These are phyloP conservation scores for Cheilosia pagana DNA, from an alignment of 2,888 invertebrate genomes.

Conservation along the genomic window DNA sequence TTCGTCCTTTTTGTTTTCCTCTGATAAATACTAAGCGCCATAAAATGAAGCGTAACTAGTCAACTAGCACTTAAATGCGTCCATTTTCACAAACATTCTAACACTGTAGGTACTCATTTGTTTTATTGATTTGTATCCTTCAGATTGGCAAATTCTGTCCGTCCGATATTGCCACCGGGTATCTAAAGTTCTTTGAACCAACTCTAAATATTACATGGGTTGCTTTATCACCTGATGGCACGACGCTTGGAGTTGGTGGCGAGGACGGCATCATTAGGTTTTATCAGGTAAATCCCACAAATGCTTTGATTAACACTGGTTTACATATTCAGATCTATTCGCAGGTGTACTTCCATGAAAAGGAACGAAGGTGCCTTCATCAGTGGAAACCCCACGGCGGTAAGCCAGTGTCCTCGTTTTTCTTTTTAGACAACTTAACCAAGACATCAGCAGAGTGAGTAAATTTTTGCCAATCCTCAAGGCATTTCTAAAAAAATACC, in stretches of 20 bases:
- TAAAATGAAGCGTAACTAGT: too few relatives aligned
- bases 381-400: constrained; percentile 97
- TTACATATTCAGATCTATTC: constrained; percentile 6
- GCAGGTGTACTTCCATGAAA: constrained; percentile 88
- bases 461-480: neutral
- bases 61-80: too few relatives aligned
- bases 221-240: constrained; percentile 96
- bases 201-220: constrained; percentile 90
- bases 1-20: too few relatives aligned
- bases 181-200: constrained; percentile 84
- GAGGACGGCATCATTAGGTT: constrained; percentile 95
- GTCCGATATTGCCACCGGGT: constrained; percentile 80
- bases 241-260: constrained; percentile 95
- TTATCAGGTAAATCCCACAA: constrained; percentile 88
- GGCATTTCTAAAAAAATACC: neutral
- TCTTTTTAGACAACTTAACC: constrained; percentile 96
- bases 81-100: too few relatives aligned
- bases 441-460: constrained; percentile 91
- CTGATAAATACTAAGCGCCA: too few relatives aligned
- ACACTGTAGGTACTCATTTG: neutral
- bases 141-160: constrained; percentile 80
- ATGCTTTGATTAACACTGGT: neutral
- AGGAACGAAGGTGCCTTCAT: constrained; percentile 92
- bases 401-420: constrained; percentile 93
- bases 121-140: constrained; percentile 4